Base-by-base conservation (phyloP, 2,797 vertebrate species). In the Pantherophis vulpinus region DNA sequence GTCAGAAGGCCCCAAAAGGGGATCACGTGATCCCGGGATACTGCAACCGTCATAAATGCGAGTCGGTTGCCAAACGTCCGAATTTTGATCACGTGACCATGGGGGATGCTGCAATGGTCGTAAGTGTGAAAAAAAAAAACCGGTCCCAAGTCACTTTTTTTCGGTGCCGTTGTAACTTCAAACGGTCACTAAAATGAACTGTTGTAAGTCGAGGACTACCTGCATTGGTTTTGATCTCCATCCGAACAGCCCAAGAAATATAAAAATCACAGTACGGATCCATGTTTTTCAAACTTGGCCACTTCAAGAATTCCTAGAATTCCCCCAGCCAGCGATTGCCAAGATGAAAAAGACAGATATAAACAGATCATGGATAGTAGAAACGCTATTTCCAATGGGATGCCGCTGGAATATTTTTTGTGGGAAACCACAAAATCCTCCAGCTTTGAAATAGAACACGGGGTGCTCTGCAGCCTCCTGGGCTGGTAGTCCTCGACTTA, bases 101-200 rank as follows among this genome's bases (percentile, higher is more conserved):
- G 11, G 61, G 61, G 18, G 42, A 47, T 13, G 4, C 61, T 13
- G 29, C 29, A 2, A n/a, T 29, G 12, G 63, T n/a, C 4, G 2
- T 2, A 66, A n/a, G 29, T 2, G 27, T n/a, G 63, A n/a, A 66
- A 13, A 29, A 1, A 47, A 66, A 66, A 5, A 29, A 1, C 0
- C 42, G 9, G 25, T 10, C 60, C 5, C 5, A 2, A 14, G 63
- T 14, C 11, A 13, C 63, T 16, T 70, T 66, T 47, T 66, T 14
- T 0, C 29, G 14, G 5, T 14, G 29, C 2, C 5, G 5, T 6
- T 6, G 5, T 70, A n/a, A 70, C 29, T n/a, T 70, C 29, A 2
- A 25, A 8, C 23, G 23, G 63, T 14, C 63, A 16, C 29, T 70
- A 47, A 14, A n/a, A 70, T 2, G 63, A 7, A 70, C 63, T 0